Evolutionary conservation across 2,888 invertebrate species (phyloP).

Genomic region (Orthosia gothica): DNA sequence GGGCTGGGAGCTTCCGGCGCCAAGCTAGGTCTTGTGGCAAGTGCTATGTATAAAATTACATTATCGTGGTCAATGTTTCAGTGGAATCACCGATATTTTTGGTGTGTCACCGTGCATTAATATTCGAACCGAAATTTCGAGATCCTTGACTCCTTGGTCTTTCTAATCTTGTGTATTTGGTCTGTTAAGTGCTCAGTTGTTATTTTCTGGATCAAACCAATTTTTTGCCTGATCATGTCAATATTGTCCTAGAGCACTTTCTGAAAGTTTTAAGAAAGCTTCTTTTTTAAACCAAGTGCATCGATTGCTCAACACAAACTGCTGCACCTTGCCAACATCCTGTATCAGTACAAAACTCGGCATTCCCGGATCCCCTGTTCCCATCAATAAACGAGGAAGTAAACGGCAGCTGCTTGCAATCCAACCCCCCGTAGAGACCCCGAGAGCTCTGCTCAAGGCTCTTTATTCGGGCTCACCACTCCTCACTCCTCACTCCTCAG

Average conservation of each 20-base stretch:
- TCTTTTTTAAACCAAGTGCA: background rate
- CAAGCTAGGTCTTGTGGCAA: conserved; percentile 50
- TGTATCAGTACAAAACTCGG: conserved; percentile 39
- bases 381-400: conserved; percentile 63
- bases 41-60: conserved; percentile 46
- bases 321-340: conserved; percentile 14
- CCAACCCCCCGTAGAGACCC: conserved; percentile 61
- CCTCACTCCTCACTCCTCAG: no score
- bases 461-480: conserved; percentile 55
- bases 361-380: conserved; percentile 30
- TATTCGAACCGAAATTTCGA: background rate
- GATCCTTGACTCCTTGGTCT: background rate
- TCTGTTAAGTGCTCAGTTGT: background rate
- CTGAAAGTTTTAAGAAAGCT: background rate
- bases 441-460: conserved; percentile 37
- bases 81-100: background rate
- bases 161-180: background rate
- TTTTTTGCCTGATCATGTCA: background rate
- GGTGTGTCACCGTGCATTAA: background rate
- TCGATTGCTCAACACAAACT: background rate
- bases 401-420: conserved; percentile 64
- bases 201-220: background rate
- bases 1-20: conserved; percentile 71
- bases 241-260: background rate
- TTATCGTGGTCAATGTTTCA: background rate